Conservation (phyloP, 1,140 invertebrate species). For the fruit fly (Drosophila melanogaster) region DNA sequence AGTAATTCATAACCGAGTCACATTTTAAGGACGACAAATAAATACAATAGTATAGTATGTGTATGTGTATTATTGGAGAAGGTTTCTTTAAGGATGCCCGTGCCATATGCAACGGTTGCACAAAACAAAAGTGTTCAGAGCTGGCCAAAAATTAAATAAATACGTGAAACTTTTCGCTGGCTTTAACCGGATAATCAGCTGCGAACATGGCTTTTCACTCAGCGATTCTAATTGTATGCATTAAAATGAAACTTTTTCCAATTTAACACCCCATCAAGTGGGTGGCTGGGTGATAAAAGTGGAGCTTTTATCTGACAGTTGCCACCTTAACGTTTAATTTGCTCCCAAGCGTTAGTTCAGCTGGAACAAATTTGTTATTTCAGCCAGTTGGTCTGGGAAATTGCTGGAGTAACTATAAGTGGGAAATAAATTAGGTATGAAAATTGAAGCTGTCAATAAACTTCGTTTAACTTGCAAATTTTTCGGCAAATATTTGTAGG, state of each 20-base stretch:
- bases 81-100: not conserved
- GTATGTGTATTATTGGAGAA: slow-evolving; percentile 12
- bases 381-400: slow-evolving; percentile 1
- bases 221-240: slow-evolving; percentile 38
- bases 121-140: not conserved
- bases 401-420: slow-evolving; percentile 6
- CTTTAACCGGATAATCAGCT: slow-evolving; percentile 39
- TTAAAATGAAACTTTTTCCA: slow-evolving; percentile 42
- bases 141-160: slow-evolving; percentile 16
- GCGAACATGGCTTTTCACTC: slow-evolving; percentile 59
- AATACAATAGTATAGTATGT: not conserved
- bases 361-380: slow-evolving; percentile 25
- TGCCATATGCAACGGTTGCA: not conserved
- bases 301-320: slow-evolving; percentile 17
- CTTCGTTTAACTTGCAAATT: slow-evolving; percentile 30
- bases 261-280: slow-evolving; percentile 2
- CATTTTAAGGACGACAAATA: slow-evolving; percentile 19
- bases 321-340: slow-evolving; percentile 39
- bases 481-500: slow-evolving; percentile 33
- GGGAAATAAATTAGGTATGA: slow-evolving; percentile 38
- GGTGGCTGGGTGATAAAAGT: not conserved
- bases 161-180: slow-evolving; percentile 22
- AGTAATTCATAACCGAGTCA: slow-evolving; percentile 31
- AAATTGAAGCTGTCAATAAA: slow-evolving; percentile 33
- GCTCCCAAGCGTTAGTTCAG: slow-evolving; percentile 29